phyloP scores from a whole-genome alignment of 2,797 vertebrate genomes.

The Macroramphosus scolopax region DNA sequence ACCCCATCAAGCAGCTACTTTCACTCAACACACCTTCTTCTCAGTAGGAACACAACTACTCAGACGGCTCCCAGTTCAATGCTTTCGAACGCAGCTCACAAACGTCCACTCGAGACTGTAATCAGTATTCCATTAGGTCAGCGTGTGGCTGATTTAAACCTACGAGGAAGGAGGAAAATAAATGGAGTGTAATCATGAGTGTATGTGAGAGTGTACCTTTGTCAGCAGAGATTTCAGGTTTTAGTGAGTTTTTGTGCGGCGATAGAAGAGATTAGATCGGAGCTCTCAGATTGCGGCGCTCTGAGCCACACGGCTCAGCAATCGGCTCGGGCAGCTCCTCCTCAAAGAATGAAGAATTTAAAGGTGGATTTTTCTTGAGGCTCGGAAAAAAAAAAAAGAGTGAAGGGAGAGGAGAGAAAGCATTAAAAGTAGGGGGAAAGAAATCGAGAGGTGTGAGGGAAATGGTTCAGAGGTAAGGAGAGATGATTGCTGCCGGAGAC shows the following conservation, averaged over 20 bases:
- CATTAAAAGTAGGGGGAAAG: constrained; percentile 16
- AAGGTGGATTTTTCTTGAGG: too few relatives aligned
- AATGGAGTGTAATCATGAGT: constrained; percentile 30
- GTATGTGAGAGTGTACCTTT: constrained; percentile 11
- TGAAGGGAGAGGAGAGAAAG: constrained; percentile 2
- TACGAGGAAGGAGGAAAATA: constrained; percentile 23
- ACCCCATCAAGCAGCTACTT: constrained; percentile 12
- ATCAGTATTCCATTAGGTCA: constrained; percentile 60
- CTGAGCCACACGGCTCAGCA: constrained; percentile 34
- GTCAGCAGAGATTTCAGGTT: constrained; percentile 44
- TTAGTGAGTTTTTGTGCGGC: constrained; percentile 32
- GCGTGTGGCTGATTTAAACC: constrained; percentile 57
- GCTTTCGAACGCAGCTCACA: constrained; percentile 38
- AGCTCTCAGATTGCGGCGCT: constrained; percentile 49
- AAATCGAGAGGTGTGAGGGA: constrained; percentile 34
- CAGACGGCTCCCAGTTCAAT: too few relatives aligned
- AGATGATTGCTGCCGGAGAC: constrained; percentile 28
- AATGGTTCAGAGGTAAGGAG: constrained; percentile 33
- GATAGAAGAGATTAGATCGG: constrained; percentile 57
- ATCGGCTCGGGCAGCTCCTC: constrained; percentile 42
- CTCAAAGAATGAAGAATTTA: constrained; percentile 48
- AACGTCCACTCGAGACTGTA: constrained; percentile 50
- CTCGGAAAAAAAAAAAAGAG: too few relatives aligned
- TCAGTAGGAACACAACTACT: constrained; percentile 13
- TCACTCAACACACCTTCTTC: constrained; percentile 1